phyloP scores from a whole-genome alignment of 2,113 vertebrate species.

The Maccullochella peelii region DNA sequence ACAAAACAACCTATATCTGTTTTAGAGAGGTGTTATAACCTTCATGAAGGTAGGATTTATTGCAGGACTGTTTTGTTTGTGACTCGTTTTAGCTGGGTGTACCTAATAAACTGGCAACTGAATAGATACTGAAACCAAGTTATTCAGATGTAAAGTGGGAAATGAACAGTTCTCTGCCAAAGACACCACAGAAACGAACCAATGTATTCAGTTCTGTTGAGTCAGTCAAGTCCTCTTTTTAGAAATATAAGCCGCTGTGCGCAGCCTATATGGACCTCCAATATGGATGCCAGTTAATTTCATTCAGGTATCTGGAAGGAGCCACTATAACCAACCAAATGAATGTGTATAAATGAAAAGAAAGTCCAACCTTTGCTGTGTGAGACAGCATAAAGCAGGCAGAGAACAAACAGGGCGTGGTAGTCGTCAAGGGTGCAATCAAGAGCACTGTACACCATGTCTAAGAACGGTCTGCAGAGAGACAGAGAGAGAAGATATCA shows the following conservation, averaged over 20 bases:
- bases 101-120: neutral
- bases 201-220: neutral
- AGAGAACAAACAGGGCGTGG: constrained; percentile 97
- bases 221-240: neutral
- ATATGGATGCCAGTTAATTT: neutral
- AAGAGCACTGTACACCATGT: constrained; percentile 95
- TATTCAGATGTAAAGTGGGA: neutral
- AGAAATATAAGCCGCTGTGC: neutral
- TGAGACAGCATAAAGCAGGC: constrained; percentile 95
- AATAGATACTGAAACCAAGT: neutral
- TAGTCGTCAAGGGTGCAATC: constrained; percentile 93
- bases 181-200: neutral
- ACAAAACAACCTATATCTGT: neutral
- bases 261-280: too few species aligned
- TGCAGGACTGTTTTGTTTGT: neutral
- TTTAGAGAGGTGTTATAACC: neutral
- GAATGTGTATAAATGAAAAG: neutral
- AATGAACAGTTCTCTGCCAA: neutral
- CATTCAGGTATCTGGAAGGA: neutral
- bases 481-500: neutral
- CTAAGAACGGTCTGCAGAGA: constrained; percentile 91
- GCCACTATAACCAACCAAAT: neutral
- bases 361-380: constrained; percentile 92
- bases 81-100: neutral
- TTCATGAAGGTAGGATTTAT: neutral